Percentiles rank a stretch among this genome's conserved stretches.
phyloP scores from a whole-genome alignment of 2,113 vertebrate genomes.

The Tragelaphus scriptus region DNA sequence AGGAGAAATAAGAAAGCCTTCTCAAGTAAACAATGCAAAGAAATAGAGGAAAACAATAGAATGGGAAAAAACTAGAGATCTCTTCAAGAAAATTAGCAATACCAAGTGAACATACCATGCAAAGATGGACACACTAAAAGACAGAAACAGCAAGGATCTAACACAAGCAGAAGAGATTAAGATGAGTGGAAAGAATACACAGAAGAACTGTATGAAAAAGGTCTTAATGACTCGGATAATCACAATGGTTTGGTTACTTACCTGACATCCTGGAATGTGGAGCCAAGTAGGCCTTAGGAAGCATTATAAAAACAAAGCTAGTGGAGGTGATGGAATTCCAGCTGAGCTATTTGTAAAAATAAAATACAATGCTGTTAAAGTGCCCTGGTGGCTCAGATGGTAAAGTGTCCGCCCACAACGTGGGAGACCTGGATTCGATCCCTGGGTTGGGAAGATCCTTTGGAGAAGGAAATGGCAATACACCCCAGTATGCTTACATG shows the following conservation, averaged over 20 bases:
- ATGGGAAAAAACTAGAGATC: neutral
- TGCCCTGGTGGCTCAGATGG: neutral
- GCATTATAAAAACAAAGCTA: neutral
- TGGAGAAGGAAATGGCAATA: neutral
- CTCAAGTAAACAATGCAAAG: neutral
- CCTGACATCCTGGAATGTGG: neutral
- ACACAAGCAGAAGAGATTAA: neutral
- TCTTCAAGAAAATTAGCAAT: neutral
- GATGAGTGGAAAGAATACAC: neutral
- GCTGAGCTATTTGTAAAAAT: neutral
- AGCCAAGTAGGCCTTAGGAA: neutral
- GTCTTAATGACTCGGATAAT: neutral
- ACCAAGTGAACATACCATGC: neutral
- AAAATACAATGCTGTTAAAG: neutral
- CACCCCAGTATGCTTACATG: neutral
- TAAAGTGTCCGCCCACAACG: neutral
- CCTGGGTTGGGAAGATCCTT: neutral
- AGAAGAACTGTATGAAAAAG: neutral
- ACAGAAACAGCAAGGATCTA: neutral
- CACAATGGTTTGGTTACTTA: neutral
- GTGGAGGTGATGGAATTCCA: neutral
- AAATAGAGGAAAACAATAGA: neutral
- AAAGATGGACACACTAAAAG: neutral
- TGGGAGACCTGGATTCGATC: neutral
- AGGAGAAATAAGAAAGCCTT: neutral